Base-by-base conservation (phyloP, 2,113 vertebrate genomes). In the Pygathrix nemaeus region DNA sequence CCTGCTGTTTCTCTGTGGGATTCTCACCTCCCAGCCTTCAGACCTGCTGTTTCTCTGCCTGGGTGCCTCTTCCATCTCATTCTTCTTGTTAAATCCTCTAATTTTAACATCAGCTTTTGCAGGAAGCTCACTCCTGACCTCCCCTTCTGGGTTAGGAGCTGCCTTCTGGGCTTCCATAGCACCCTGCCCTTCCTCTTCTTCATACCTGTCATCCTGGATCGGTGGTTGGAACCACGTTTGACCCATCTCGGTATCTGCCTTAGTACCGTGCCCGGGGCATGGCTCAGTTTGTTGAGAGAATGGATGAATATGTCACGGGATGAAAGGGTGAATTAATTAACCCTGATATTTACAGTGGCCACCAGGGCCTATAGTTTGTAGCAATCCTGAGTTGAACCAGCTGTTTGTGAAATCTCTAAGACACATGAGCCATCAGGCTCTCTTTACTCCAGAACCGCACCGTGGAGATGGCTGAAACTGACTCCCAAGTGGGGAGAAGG, bases 171-270 rank as follows among this genome's bases (percentile, higher is more conserved):
- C 17, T 68, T 27, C 30, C 43, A 23, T 0, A 18, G 20, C 52
- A n/a, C 1, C 40, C 48, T 38, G 38, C 5, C 50, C 21, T 79
- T 73, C 12, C 17, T 23, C 3, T 4, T 50, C 30, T 48, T 66
- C 1, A 5, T 2, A 1, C 0, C 5, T 14, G 16, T 73, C 32
- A 2, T 13, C 1, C 50, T 18, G 57, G 50, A 45, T 18, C 3
- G 57, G n/a, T 18, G 11, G 6, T 30, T 23, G 18, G n/a, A n/a
- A n/a, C 7, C n/a, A 16, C 5, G 32, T 23, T 55, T 66, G 82
- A 17, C 27, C 50, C 48, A 17, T 17, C 66, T 78, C 7, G 0
- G 27, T 10, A 43, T 4, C 20, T 1, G 1, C 68, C 40, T 16
- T 6, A 13, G 9, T 5, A 35, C 32, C 8, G 32, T 16, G 23